These are phyloP conservation scores for Ophioninae sp. DNA, from an alignment of 2,888 invertebrate species.

Conservation along the genomic window DNA sequence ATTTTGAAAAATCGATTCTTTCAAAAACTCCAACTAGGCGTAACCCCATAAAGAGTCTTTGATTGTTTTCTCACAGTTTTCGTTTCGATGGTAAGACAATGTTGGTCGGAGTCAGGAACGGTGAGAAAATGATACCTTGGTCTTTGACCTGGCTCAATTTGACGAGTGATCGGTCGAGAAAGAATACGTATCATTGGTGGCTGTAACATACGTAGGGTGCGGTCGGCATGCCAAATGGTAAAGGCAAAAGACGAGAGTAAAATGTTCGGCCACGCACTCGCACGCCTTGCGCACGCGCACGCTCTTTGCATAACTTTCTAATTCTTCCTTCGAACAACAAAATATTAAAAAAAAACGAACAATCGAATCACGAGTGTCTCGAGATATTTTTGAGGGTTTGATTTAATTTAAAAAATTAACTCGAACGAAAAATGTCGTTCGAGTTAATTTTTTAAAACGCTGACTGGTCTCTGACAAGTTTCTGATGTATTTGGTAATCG, in stretches of 20 bases:
- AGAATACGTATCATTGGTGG: constrained; percentile 3
- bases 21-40: no score
- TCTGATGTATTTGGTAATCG: constrained; percentile 41
- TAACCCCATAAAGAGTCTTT: constrained; percentile 20
- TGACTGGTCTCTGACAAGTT: constrained; percentile 30
- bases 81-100: background rate
- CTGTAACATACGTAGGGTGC: constrained; percentile 29
- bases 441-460: no score
- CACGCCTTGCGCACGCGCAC: background rate
- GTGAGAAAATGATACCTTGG: constrained; percentile 46
- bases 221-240: constrained; percentile 34
- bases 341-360: constrained; percentile 17
- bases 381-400: constrained; percentile 14
- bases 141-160: constrained; percentile 63
- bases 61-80: constrained; percentile 45
- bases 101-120: background rate
- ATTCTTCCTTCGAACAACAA: constrained; percentile 15
- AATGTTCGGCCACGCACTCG: constrained; percentile 53
- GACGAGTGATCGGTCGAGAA: constrained; percentile 62
- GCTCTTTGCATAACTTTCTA: constrained; percentile 52
- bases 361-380: background rate
- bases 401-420: background rate
- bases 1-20: no score
- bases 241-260: constrained; percentile 18
- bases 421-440: constrained; percentile 6